Percentiles rank a stretch among this genome's conserved stretches.
phyloP scores from a whole-genome alignment of 2,113 vertebrate genomes.

The Tragelaphus imberbis region DNA sequence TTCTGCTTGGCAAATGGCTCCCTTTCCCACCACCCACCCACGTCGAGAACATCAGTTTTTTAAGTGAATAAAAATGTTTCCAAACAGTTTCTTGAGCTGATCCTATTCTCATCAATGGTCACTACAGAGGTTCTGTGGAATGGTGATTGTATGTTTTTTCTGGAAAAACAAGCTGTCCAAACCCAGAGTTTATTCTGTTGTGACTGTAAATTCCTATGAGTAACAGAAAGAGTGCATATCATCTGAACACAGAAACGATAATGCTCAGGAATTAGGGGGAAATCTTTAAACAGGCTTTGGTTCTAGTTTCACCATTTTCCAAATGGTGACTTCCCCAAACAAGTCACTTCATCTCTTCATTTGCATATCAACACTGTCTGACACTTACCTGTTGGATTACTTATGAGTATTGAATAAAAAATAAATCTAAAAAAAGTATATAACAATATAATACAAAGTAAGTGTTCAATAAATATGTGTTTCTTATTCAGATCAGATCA shows the following conservation, averaged over 20 bases:
- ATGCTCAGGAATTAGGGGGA: background rate
- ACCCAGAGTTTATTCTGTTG: background rate
- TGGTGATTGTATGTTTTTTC: background rate
- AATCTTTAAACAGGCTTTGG: background rate
- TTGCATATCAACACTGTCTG: background rate
- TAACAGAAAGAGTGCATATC: background rate
- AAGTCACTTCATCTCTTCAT: background rate
- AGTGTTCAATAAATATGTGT: background rate
- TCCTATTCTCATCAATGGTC: background rate
- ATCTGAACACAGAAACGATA: background rate
- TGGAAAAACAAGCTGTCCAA: constrained; percentile 7
- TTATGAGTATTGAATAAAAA: background rate
- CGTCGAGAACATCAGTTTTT: constrained; percentile 48
- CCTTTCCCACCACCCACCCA: constrained; percentile 54
- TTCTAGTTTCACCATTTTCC: background rate
- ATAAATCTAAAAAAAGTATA: background rate
- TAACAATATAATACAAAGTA: background rate
- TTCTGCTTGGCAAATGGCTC: constrained; percentile 54
- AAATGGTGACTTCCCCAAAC: background rate
- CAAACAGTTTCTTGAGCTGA: constrained; percentile 36
- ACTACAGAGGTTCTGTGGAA: background rate
- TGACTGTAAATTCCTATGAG: background rate
- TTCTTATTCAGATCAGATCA: background rate
- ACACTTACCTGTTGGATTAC: background rate
- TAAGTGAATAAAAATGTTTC: constrained; percentile 47